A percentile compares a stretch with the other conserved stretches of the same genome.
These are phyloP conservation scores for Sebastes trivittatus DNA, from an alignment of 2,797 vertebrate species.

Conservation along the genomic window DNA sequence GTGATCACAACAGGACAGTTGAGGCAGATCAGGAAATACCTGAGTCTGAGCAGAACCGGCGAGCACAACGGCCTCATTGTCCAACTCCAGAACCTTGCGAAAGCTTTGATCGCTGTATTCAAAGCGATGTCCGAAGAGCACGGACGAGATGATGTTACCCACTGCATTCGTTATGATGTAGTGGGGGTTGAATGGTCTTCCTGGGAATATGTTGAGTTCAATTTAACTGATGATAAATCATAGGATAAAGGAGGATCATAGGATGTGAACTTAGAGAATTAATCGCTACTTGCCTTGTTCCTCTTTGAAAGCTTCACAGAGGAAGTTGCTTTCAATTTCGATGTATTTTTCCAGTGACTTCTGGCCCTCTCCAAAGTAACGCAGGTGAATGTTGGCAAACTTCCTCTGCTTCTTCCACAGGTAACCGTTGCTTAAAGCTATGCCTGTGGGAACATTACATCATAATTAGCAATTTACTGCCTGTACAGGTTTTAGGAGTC, in stretches of 20 bases:
- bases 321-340: slow-evolving; percentile 69
- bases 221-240: background rate
- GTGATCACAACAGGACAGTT: background rate
- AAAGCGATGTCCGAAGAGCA: slow-evolving; percentile 87
- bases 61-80: slow-evolving; percentile 78
- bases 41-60: slow-evolving; percentile 75
- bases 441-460: slow-evolving; percentile 62
- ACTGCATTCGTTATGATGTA: slow-evolving; percentile 74
- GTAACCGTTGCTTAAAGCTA: slow-evolving; percentile 76
- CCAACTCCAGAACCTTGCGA: slow-evolving; percentile 76
- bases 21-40: slow-evolving; percentile 59
- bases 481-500: background rate
- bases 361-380: slow-evolving; percentile 75
- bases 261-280: background rate
- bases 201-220: slow-evolving; percentile 51
- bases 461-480: background rate
- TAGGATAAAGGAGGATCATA: too few species aligned
- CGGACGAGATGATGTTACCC: slow-evolving; percentile 84
- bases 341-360: slow-evolving; percentile 69
- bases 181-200: slow-evolving; percentile 83
- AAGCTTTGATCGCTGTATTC: slow-evolving; percentile 84
- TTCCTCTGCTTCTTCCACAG: slow-evolving; percentile 80
- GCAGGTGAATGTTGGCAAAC: slow-evolving; percentile 77
- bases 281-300: slow-evolving; percentile 69
- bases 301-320: slow-evolving; percentile 79